Evolutionary conservation across 1,140 invertebrate genomes (phyloP).

Genomic region (Cydia fagiglandana): DNA sequence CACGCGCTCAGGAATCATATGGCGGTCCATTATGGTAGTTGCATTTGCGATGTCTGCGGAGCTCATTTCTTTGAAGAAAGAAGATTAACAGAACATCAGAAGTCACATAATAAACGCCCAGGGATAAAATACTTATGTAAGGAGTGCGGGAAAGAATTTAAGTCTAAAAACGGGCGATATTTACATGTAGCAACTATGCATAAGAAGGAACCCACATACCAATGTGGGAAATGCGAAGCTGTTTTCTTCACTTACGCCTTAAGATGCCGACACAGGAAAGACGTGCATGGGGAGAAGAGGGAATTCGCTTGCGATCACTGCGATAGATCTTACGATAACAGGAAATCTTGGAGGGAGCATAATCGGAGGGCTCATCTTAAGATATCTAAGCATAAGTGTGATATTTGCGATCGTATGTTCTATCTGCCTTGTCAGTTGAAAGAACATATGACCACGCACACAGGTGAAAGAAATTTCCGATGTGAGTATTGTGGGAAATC

Average conservation of each 20-base stretch:
- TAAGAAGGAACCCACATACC: conserved; percentile 29
- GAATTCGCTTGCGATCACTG: conserved; percentile 36
- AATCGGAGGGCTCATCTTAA: conserved; percentile 36
- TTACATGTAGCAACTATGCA: conserved; percentile 35
- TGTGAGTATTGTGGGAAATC: conserved; percentile 40
- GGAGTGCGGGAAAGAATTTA: conserved; percentile 36
- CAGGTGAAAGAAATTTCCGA: conserved; percentile 38
- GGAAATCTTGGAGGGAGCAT: conserved; percentile 37
- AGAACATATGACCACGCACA: conserved; percentile 39
- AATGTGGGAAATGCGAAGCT: conserved; percentile 39
- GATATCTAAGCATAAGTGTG: conserved; percentile 37
- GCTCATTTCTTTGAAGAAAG: conserved; percentile 35
- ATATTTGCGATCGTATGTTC: conserved; percentile 37
- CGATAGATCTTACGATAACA: conserved; percentile 36
- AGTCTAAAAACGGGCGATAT: conserved; percentile 36
- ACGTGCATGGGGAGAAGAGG: conserved; percentile 37
- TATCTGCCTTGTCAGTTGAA: conserved; percentile 35
- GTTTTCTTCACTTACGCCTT: conserved; percentile 35
- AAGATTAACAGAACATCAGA: conserved; percentile 31
- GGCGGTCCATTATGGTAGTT: conserved; percentile 37
- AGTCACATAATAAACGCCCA: conserved; percentile 26
- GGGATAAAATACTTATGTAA: conserved; percentile 27
- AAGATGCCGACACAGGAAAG: conserved; percentile 37
- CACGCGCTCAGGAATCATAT: conserved; percentile 37
- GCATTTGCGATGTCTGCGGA: conserved; percentile 39